Evolutionary conservation across 2,113 vertebrate species (phyloP).

Genomic region (Dasyurus viverrinus): DNA sequence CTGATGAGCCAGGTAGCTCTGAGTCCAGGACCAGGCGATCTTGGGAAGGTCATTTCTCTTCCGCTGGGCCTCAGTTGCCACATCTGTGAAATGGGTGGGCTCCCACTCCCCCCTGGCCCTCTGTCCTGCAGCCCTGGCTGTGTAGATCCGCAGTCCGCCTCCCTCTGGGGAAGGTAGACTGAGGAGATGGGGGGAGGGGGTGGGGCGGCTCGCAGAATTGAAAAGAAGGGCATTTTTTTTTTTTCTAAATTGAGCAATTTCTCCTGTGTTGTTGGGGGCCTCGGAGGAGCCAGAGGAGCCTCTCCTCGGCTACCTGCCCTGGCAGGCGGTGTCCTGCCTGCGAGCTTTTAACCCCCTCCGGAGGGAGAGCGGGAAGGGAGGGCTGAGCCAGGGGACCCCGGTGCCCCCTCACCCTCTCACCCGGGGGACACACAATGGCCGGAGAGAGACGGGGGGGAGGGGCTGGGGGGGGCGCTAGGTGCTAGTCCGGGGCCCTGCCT

Average conservation of each 20-base stretch:
- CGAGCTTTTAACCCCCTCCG: background rate
- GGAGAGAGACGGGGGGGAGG: background rate
- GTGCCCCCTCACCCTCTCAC: background rate
- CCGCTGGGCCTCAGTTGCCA: background rate
- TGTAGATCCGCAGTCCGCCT: background rate
- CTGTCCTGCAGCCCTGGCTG: background rate
- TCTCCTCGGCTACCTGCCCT: slow-evolving; percentile 62
- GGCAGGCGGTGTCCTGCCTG: slow-evolving; percentile 59
- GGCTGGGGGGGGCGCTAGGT: background rate
- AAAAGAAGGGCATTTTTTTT: background rate
- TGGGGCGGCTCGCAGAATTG: background rate
- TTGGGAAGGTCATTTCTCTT: background rate
- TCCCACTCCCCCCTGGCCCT: background rate
- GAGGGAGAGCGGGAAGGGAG: background rate
- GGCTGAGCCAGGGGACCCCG: background rate
- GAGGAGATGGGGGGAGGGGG: background rate
- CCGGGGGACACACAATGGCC: background rate
- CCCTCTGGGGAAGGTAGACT: background rate
- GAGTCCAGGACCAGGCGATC: background rate
- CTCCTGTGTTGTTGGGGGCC: background rate
- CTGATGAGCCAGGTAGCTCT: background rate
- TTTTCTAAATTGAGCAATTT: background rate
- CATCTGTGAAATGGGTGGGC: background rate
- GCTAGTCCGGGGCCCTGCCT: background rate
- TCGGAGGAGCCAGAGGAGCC: slow-evolving; percentile 75